phyloP scores from a whole-genome alignment of 2,888 invertebrate genomes.

The Sympetrum striolatum region DNA sequence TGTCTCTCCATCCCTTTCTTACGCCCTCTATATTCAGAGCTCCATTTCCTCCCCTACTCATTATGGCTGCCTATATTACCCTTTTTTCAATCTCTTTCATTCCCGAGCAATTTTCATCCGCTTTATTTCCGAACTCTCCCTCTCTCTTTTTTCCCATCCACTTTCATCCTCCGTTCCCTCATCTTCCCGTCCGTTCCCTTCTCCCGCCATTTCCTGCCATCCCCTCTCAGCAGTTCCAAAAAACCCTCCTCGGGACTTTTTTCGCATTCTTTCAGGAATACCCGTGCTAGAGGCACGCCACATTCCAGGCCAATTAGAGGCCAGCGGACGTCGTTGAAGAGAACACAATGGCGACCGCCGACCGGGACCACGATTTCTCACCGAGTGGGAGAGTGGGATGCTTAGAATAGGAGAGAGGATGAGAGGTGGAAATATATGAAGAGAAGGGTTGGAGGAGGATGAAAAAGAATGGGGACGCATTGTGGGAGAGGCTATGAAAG shows the following conservation, averaged over 20 bases:
- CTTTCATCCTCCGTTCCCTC: neutral
- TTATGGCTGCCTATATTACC: neutral
- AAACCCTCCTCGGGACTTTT: neutral
- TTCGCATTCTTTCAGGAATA: constrained; percentile 41
- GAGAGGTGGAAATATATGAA: neutral
- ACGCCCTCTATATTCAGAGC: neutral
- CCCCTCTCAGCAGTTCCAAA: neutral
- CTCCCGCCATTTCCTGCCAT: neutral
- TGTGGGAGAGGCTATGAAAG: neutral
- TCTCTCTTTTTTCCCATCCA: neutral
- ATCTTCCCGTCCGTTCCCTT: neutral
- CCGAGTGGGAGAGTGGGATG: neutral
- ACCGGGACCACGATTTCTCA: constrained; percentile 38
- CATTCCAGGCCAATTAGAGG: constrained; percentile 40
- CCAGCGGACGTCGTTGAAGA: constrained; percentile 35
- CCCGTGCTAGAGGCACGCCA: constrained; percentile 38
- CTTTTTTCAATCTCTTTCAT: neutral
- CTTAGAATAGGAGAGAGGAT: neutral
- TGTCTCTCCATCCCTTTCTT: neutral
- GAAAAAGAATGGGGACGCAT: neutral
- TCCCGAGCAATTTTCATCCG: neutral
- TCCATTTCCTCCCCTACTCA: neutral
- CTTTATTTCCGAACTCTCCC: neutral
- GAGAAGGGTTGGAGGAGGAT: neutral
- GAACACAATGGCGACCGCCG: constrained; percentile 40